Conservation (phyloP, 2,797 vertebrate genomes). For the Chrosomus eos region DNA sequence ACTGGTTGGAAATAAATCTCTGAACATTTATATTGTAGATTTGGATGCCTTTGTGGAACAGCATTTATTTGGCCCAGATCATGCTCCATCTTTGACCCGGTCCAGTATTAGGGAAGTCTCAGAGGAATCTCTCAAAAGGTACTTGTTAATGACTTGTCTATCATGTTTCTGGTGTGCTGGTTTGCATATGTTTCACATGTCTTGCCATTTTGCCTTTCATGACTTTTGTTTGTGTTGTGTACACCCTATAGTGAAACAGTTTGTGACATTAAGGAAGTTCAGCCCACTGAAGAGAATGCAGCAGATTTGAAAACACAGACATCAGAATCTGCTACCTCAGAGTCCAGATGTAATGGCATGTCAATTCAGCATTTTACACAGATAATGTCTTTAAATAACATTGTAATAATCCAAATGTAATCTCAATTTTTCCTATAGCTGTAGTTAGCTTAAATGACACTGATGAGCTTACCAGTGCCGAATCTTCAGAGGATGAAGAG, state of each 20-base stretch:
- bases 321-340: conserved; percentile 73
- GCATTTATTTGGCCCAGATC: conserved; percentile 68
- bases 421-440: conserved; percentile 72
- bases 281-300: conserved; percentile 41
- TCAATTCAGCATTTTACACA: not conserved
- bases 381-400: not conserved
- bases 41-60: conserved; percentile 77
- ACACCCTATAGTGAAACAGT: conserved; percentile 65
- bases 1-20: not conserved
- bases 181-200: not conserved
- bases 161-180: not conserved
- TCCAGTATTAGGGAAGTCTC: conserved; percentile 69
- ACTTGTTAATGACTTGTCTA: not conserved
- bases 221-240: not conserved
- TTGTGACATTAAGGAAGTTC: conserved; percentile 59
- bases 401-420: not conserved
- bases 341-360: conserved; percentile 74
- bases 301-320: conserved; percentile 66
- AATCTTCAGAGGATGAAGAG: conserved; percentile 75
- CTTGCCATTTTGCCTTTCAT: not conserved
- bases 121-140: conserved; percentile 68
- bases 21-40: conserved; percentile 63
- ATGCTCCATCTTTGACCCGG: conserved; percentile 65
- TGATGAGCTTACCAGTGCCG: conserved; percentile 75
- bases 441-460: conserved; percentile 79